Conservation (phyloP, 37 sponge, comb jelly and placozoan genomes). For the Cladorhizidae sp. region DNA sequence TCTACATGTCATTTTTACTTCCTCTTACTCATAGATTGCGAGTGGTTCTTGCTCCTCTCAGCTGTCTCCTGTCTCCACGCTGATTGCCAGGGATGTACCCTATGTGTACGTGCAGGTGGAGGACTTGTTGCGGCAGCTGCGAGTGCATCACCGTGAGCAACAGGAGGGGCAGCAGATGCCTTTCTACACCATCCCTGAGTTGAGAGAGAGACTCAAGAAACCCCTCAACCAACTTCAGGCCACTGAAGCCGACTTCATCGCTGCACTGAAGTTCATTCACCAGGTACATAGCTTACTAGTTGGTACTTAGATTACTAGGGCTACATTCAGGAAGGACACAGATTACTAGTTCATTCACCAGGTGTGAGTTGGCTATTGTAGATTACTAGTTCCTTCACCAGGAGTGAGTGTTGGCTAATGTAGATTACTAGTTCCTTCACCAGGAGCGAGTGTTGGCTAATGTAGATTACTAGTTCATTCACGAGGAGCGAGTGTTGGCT, state of each 20-base stretch:
- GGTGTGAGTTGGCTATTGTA: too few relatives aligned
- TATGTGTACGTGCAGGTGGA: slow-evolving; percentile 33
- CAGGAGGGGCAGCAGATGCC: slow-evolving; percentile 35
- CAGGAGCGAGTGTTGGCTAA: too few relatives aligned
- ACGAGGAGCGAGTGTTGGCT: too few relatives aligned
- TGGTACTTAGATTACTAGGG: too few relatives aligned
- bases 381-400: too few relatives aligned
- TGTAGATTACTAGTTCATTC: too few relatives aligned
- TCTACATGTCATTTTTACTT: too few relatives aligned
- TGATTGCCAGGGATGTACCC: slow-evolving; percentile 47
- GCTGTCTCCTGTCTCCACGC: background rate
- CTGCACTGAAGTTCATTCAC: slow-evolving; percentile 55
- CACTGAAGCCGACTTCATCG: slow-evolving; percentile 21
- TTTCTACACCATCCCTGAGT: slow-evolving; percentile 33
- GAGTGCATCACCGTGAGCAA: background rate
- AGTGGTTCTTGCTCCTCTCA: background rate
- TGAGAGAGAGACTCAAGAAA: slow-evolving; percentile 15
- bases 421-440: too few relatives aligned
- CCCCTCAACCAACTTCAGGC: slow-evolving; percentile 7
- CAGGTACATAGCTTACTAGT: slow-evolving; percentile 22
- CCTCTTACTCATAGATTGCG: background rate
- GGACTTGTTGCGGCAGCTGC: slow-evolving; percentile 25
- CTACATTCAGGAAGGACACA: too few relatives aligned
- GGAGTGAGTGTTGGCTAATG: too few relatives aligned
- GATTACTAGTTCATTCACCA: too few relatives aligned